Conservation (phyloP, 2,888 invertebrate genomes). For the Rhamnusium bicolor region DNA sequence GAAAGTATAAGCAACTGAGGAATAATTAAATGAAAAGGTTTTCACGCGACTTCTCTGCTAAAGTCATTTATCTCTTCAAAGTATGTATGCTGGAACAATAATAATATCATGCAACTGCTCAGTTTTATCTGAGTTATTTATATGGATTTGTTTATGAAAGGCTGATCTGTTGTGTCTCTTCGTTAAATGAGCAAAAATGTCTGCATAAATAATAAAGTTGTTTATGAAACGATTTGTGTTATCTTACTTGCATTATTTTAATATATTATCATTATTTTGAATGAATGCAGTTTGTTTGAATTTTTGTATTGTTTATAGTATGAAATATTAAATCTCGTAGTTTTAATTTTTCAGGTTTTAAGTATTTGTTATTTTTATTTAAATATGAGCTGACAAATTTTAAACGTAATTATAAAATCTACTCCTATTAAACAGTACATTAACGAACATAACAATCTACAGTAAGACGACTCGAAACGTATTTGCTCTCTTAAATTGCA, state of each 20-base stretch:
- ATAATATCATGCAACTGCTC: conserved; percentile 25
- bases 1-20: not conserved
- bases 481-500: too few species aligned
- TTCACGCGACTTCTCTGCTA: not conserved
- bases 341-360: not conserved
- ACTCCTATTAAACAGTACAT: not conserved
- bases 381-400: not conserved
- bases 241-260: conserved; percentile 35
- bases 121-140: conserved; percentile 36
- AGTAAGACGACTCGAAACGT: too few species aligned
- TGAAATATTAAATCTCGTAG: too few species aligned
- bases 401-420: not conserved
- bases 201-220: conserved; percentile 40
- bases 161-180: conserved; percentile 40
- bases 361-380: not conserved
- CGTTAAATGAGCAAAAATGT: conserved; percentile 22
- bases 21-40: not conserved
- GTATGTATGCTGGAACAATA: conserved; percentile 29
- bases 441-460: too few species aligned
- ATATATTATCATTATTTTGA: conserved; percentile 14
- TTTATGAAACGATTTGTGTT: conserved; percentile 37
- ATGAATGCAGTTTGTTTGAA: not conserved
- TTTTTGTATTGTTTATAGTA: not conserved
- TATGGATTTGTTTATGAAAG: conserved; percentile 39
- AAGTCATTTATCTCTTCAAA: conserved; percentile 29